Evolutionary conservation across 2,113 vertebrate genomes (phyloP), one percentile per base, ranked within the genome.

Genomic region (Lampris megalopsis): DNA sequence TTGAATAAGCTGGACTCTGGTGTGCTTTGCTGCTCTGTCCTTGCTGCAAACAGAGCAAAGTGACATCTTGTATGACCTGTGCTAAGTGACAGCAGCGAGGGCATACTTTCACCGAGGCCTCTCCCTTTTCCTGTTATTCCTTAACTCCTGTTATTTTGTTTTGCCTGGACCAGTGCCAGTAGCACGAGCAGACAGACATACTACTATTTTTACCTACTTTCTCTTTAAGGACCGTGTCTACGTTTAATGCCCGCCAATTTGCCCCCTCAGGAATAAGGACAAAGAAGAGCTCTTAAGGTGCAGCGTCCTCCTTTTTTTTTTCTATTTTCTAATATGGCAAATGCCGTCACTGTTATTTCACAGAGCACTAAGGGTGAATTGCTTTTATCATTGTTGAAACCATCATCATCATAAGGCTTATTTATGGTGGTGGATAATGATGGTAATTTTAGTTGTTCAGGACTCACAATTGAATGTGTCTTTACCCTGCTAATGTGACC

Each of bases 101-200:
- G 86, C 90, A 85, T 85, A 91, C 90, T 90, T 93, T 91, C 87
- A 81, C 89, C 83, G 38, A 62, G 68, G 84, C 89, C 91, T 92
- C 90, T 92, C 91, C 91, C 92, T 92, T 89, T 93, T 93, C 91
- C 92, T 93, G 91, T 92, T 93, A 91, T 93, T 93, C 86, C 90
- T 90, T 86, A 77, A 89, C 90, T 88, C 80, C 83, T 88, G 87
- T 85, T 85, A 77, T 89, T 89, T 84, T 91, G 86, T 86, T 92
- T 88, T 58, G 59, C 53, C 74, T 92, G 92, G 92, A 85, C 62
- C 75, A 0, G 38, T 0, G 90, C 91, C 92, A 91, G 88, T 1
- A 59, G 82, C 73, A 82, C 58, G 84, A 89, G 88, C 82, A 88
- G 86, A 89, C 83, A 80, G 66, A 78, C 74, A 78, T 81, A 73